Base-by-base conservation (phyloP, 1,140 invertebrate species). In the Chionoecetes opilio region DNA sequence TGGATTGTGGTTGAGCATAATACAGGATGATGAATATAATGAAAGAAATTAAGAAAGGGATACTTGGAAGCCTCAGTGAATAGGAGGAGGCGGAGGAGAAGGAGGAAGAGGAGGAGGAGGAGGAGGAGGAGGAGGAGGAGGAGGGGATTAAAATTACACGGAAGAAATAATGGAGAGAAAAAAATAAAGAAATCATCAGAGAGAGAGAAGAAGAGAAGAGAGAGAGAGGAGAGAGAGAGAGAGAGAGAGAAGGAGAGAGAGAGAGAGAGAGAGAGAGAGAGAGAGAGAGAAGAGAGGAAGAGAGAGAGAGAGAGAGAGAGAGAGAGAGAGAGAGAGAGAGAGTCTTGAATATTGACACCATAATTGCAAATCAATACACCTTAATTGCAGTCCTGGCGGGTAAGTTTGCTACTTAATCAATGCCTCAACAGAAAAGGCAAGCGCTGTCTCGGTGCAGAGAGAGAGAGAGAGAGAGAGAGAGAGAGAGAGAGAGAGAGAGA, bases 281-380 rank as follows among this genome's bases (percentile, higher is more conserved):
- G 46, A 53, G 46, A 32, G 53, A 21, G 91, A 82, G 91, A 37
- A 17, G 37, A 38, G 14, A 63, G 92, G 34, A 37, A 87, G 92
- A 37, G 82, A 53, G 32, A 29, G 37, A n/a, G 46, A 53, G 46
- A 32, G 53, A 21, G 91, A 82, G 91, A 37, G 82, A 17, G 37
- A 38, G 14, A 63, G 92, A 75, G 82, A 87, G 92, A 37, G 82
- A 53, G 32, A 29, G 37, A n/a, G 26, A 9, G n/a, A 41, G 17
- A 93, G 92, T 53, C 34, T 93, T 9, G 84, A 84, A 85, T 87
- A 93, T 93, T 93, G 92, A 93, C 92, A 93, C 82, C 53, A n/a
- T 87, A 87, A 93, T 93, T 86, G 86, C 92, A 53, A 93, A 93
- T 93, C 92, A 93, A 93, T 93, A 85, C 84, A 86, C 38, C 92